Conservation (phyloP, 2,888 invertebrate genomes). For the Hydrotaea cyrtoneurina region DNA sequence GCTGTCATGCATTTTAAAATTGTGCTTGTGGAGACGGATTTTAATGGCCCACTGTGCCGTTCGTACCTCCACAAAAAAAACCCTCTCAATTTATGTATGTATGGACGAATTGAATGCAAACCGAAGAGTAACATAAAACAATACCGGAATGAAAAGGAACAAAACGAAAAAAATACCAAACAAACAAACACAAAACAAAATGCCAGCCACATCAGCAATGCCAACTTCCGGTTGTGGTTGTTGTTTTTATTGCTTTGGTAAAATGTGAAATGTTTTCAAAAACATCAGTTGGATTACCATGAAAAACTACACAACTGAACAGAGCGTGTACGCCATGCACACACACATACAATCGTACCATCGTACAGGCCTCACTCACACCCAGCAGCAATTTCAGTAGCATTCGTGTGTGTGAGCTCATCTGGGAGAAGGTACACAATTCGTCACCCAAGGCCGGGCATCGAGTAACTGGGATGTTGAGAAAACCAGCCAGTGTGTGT, state of each 20-base stretch:
- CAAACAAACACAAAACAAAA: constrained; percentile 32
- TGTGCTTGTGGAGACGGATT: neutral
- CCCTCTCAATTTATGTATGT: constrained; percentile 12
- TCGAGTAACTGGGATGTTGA: too few species aligned
- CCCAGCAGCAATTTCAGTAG: constrained; percentile 1
- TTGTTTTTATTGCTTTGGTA: constrained; percentile 51
- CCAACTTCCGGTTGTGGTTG: constrained; percentile 47
- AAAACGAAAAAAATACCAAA: too few species aligned
- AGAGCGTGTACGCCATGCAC: neutral
- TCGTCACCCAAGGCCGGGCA: too few species aligned
- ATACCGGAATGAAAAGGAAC: constrained; percentile 5
- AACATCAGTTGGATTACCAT: constrained; percentile 39
- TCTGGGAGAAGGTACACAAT: too few species aligned
- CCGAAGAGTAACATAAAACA: constrained; percentile 24
- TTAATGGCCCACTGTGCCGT: neutral
- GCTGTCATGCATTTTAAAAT: too few species aligned
- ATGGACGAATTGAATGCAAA: constrained; percentile 19
- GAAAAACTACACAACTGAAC: constrained; percentile 6
- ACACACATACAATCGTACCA: neutral
- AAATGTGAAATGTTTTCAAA: constrained; percentile 59
- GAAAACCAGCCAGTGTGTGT: too few species aligned
- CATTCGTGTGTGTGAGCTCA: neutral
- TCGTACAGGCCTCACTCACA: neutral
- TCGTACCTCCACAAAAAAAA: neutral
- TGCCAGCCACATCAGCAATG: constrained; percentile 38